These are phyloP conservation scores for Brachionus manjavacas DNA, from an alignment of 1,140 invertebrate species.

Conservation along the genomic window DNA sequence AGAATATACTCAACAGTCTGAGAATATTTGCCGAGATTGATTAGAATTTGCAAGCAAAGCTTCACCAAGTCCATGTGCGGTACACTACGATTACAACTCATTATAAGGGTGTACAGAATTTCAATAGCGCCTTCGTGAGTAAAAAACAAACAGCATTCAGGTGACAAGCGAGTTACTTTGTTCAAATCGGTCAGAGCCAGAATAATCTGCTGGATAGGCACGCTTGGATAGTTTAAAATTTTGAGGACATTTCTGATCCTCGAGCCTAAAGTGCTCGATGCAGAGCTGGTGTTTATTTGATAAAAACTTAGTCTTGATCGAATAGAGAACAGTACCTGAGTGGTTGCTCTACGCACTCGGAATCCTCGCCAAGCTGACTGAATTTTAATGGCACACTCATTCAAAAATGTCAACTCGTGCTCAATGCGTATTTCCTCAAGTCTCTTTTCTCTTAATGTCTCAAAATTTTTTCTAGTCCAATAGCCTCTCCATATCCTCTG, in stretches of 20 bases:
- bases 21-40: conserved; percentile 16
- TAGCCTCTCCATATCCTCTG: conserved; percentile 11
- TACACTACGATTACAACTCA: conserved; percentile 37
- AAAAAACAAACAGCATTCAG: conserved; percentile 33
- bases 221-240: neutral
- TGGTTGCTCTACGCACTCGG: neutral
- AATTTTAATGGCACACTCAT: neutral
- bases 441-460: neutral
- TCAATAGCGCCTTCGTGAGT: conserved; percentile 16
- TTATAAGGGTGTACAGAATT: conserved; percentile 9
- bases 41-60: conserved; percentile 25
- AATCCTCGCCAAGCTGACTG: conserved; percentile 16
- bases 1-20: neutral
- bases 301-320: conserved; percentile 17
- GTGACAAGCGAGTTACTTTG: conserved; percentile 37
- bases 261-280: conserved; percentile 15
- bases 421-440: neutral
- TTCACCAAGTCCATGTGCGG: conserved; percentile 36
- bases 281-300: neutral
- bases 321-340: neutral
- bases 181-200: conserved; percentile 9
- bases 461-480: neutral
- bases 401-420: neutral
- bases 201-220: conserved; percentile 17
- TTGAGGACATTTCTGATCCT: neutral